Conservation (phyloP, 2,888 invertebrate species). For the Blastobasis lacticolella region DNA sequence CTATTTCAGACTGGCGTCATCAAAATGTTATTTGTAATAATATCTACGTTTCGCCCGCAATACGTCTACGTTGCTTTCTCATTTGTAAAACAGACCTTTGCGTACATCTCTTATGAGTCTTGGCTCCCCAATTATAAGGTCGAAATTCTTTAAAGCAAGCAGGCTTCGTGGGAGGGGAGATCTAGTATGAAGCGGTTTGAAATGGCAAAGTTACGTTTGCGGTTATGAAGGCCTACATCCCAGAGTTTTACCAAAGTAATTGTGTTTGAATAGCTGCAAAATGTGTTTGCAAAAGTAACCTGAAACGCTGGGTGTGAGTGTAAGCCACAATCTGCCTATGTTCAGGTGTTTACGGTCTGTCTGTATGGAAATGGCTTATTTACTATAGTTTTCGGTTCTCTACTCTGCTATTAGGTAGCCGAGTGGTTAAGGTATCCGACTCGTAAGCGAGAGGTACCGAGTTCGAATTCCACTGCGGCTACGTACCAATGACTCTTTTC, state of each 20-base stretch:
- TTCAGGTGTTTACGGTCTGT: constrained; percentile 49
- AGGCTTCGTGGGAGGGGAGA: constrained; percentile 17
- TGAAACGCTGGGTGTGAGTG: constrained; percentile 47
- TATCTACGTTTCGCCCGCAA: constrained; percentile 33
- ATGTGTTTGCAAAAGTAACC: constrained; percentile 30
- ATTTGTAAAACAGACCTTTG: constrained; percentile 2
- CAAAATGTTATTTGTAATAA: constrained; percentile 39
- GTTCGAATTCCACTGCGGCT: too few species aligned
- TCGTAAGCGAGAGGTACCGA: too few species aligned
- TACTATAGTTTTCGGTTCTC: constrained; percentile 14
- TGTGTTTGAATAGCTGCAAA: constrained; percentile 13
- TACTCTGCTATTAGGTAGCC: too few species aligned
- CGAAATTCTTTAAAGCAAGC: constrained; percentile 17
- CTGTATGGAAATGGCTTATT: constrained; percentile 36
- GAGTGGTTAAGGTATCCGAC: too few species aligned
- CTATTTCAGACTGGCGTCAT: not conserved
- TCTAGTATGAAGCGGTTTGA: constrained; percentile 18
- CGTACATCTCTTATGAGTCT: not conserved
- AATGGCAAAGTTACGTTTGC: constrained; percentile 11
- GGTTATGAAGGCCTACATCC: constrained; percentile 13
- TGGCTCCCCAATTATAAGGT: constrained; percentile 15
- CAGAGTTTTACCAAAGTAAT: constrained; percentile 16
- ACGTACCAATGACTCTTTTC: too few species aligned
- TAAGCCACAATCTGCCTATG: constrained; percentile 63
- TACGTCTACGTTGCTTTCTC: constrained; percentile 14